Evolutionary conservation across 2,888 invertebrate genomes (phyloP).

Genomic region (Sarcophaga variegata): DNA sequence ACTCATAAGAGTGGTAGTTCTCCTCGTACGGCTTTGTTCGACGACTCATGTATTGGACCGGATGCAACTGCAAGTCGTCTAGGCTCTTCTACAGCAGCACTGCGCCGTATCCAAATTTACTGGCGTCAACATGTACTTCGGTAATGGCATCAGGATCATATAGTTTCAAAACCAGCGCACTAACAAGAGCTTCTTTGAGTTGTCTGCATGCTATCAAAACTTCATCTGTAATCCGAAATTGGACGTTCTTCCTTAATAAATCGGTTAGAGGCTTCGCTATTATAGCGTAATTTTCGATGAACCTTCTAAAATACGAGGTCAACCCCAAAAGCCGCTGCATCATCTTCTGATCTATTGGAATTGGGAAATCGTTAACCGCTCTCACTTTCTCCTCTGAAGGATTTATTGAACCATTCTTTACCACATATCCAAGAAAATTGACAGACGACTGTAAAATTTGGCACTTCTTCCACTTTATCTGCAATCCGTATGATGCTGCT

Average conservation of each 20-base stretch:
- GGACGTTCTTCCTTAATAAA: conserved; percentile 54
- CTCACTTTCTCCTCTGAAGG: conserved; percentile 53
- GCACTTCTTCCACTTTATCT: conserved; percentile 59
- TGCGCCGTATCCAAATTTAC: conserved; percentile 64
- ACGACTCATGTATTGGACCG: conserved; percentile 75
- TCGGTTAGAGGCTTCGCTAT: conserved; percentile 77
- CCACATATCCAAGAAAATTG: conserved; percentile 48
- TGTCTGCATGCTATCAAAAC: conserved; percentile 55
- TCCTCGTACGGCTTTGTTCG: conserved; percentile 74
- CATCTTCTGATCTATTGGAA: conserved; percentile 48
- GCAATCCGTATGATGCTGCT: conserved; percentile 45
- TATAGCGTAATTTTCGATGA: conserved; percentile 63
- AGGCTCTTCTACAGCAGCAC: too few relatives aligned
- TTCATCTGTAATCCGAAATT: conserved; percentile 56
- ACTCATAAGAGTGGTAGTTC: conserved; percentile 76
- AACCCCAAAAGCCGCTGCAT: conserved; percentile 64
- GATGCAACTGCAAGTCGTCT: conserved; percentile 73
- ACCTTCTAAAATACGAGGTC: conserved; percentile 60
- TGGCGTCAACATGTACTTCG: conserved; percentile 71
- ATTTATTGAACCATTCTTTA: conserved; percentile 62
- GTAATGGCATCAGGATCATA: conserved; percentile 65
- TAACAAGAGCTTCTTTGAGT: conserved; percentile 51
- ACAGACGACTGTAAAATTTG: conserved; percentile 55
- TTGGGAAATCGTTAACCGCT: conserved; percentile 55
- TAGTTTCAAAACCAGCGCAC: conserved; percentile 66